phyloP scores from a whole-genome alignment of 2,113 vertebrate species.

The Candoia aspera region DNA sequence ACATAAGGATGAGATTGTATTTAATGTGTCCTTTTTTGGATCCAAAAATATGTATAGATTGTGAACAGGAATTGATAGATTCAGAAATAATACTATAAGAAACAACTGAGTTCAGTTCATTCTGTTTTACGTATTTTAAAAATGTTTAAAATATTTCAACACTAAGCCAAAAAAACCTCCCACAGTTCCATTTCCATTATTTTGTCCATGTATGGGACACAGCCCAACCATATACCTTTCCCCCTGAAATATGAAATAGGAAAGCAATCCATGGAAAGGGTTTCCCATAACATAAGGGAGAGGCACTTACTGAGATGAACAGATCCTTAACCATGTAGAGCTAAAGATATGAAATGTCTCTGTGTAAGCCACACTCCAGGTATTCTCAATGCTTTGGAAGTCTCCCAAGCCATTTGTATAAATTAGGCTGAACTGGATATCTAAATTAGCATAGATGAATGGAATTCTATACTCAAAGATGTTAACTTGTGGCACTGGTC shows the following conservation, averaged over 20 bases:
- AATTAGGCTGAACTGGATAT: constrained; percentile 34
- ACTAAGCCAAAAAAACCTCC: background rate
- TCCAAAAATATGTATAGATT: background rate
- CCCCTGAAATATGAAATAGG: background rate
- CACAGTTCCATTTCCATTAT: background rate
- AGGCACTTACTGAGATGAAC: background rate
- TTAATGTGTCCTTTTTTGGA: background rate
- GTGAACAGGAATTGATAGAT: background rate
- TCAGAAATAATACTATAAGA: background rate
- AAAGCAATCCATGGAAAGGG: background rate
- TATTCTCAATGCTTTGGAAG: background rate
- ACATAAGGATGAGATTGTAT: background rate
- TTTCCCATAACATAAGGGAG: background rate
- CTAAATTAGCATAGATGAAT: constrained; percentile 28
- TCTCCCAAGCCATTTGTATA: constrained; percentile 24
- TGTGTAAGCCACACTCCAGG: background rate
- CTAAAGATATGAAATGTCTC: background rate
- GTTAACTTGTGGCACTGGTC: background rate
- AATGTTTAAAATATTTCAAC: background rate
- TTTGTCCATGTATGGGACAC: no score
- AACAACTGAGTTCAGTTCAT: background rate
- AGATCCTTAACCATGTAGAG: background rate
- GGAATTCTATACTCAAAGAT: constrained; percentile 22
- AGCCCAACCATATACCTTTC: background rate
- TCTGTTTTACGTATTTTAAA: background rate